phyloP scores from a whole-genome alignment of 2,113 vertebrate genomes.

The Salvator merianae region DNA sequence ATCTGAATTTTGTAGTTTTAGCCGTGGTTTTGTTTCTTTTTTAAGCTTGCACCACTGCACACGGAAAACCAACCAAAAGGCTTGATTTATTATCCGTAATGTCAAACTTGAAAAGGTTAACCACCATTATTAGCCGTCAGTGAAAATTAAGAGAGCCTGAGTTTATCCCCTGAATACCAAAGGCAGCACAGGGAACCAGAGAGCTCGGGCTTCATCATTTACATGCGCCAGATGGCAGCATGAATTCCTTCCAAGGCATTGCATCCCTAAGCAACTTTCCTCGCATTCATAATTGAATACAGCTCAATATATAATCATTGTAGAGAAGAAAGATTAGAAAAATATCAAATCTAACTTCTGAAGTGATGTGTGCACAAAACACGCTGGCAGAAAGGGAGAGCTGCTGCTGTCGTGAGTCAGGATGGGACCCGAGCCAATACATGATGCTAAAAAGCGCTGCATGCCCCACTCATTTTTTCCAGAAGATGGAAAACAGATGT shows the following conservation, averaged over 20 bases:
- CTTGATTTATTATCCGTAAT: slow-evolving; percentile 59
- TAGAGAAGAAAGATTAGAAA: background rate
- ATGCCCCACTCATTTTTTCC: background rate
- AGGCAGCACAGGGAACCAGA: background rate
- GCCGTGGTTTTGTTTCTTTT: slow-evolving; percentile 1
- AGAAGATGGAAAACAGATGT: background rate
- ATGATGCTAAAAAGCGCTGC: background rate
- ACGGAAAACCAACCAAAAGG: slow-evolving; percentile 33
- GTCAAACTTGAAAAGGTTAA: slow-evolving; percentile 69
- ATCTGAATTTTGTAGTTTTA: slow-evolving; percentile 23
- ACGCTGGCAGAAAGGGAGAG: background rate
- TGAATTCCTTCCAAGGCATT: background rate
- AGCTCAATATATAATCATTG: background rate
- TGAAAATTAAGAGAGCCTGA: slow-evolving; percentile 52
- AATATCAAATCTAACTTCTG: fast-evolving
- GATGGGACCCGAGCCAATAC: background rate
- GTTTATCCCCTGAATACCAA: slow-evolving; percentile 40
- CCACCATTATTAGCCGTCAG: slow-evolving; percentile 53
- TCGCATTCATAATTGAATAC: background rate
- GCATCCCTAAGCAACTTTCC: background rate
- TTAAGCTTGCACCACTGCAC: slow-evolving; percentile 17
- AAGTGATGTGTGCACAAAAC: background rate
- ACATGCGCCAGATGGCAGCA: slow-evolving; percentile 8
- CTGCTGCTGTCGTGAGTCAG: background rate
- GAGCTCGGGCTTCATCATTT: fast-evolving